A percentile compares a stretch with the other conserved stretches of the same genome.
phyloP scores from a whole-genome alignment of 2,797 vertebrate species.

The Myripristis murdjan region DNA sequence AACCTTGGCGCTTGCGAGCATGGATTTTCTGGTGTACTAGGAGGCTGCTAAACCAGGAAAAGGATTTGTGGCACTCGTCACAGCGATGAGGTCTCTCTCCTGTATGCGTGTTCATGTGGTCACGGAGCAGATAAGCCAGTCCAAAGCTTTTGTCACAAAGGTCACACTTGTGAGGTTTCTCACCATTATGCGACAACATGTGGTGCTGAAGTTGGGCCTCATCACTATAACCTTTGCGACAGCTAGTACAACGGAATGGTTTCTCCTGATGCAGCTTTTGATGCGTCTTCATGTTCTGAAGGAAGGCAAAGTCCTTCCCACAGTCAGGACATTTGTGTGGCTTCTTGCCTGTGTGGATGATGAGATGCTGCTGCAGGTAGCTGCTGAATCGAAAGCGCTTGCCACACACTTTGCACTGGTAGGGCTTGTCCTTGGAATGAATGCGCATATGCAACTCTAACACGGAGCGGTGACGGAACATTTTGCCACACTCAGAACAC shows the following conservation, averaged over 20 bases:
- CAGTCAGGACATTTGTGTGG: slow-evolving; percentile 88
- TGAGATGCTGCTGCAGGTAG: slow-evolving; percentile 88
- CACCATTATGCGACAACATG: slow-evolving; percentile 85
- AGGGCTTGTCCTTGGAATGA: slow-evolving; percentile 87
- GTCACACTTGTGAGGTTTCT: slow-evolving; percentile 87
- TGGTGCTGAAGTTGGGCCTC: slow-evolving; percentile 85
- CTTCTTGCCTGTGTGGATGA: slow-evolving; percentile 88
- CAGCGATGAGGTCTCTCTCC: slow-evolving; percentile 88
- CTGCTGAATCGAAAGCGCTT: slow-evolving; percentile 88
- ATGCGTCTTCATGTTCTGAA: slow-evolving; percentile 89
- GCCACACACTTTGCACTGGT: slow-evolving; percentile 86
- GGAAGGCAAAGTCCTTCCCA: slow-evolving; percentile 88
- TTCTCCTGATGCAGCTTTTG: slow-evolving; percentile 87
- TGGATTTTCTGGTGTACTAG: slow-evolving; percentile 89
- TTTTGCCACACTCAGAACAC: slow-evolving; percentile 86
- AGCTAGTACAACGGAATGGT: slow-evolving; percentile 87
- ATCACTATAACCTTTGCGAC: slow-evolving; percentile 87
- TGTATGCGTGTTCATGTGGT: slow-evolving; percentile 89
- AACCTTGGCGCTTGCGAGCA: slow-evolving; percentile 80
- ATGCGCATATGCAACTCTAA: slow-evolving; percentile 88
- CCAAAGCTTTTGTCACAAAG: slow-evolving; percentile 87
- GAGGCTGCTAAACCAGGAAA: slow-evolving; percentile 89
- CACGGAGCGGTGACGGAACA: slow-evolving; percentile 87
- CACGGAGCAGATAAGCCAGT: slow-evolving; percentile 86
- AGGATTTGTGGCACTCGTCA: slow-evolving; percentile 86